Evolutionary conservation across 1,140 invertebrate species (phyloP), one percentile per base, ranked within the genome.

Genomic region (Fopius arisanus): DNA sequence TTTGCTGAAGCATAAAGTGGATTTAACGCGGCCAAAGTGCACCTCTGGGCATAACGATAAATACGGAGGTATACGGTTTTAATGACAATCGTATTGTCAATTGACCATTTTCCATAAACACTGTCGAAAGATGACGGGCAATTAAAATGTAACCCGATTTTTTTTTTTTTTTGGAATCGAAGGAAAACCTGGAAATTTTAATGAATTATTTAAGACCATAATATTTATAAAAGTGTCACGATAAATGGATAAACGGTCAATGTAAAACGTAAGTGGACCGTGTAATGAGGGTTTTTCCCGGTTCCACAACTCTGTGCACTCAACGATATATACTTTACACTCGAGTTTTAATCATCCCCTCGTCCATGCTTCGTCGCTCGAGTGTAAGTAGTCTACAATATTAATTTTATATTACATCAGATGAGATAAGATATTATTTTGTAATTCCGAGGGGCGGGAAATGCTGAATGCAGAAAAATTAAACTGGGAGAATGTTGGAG

Each of bases 291-390:
- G 67, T 59, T 69, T n/a, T 33, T 41, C 67, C 41, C 43, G 31
- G 51, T 54, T 70, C 51, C 54, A 59, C 51, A 23, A 70, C 37
- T 40, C 26, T 41, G 51, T 28, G 23, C 69, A 54, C 54, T 70
- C 51, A 70, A 63, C 51, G 54, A 59, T 59, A 23, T 59, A 59
- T 59, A 23, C 54, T 59, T 1, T 59, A 70, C 54, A 62, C 51
- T 70, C 31, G 51, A 70, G 28, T 70, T 70, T 70, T 70, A 70
- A 70, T 70, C 51, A 63, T 59, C 31, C 29, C 66, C 66, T 41
- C 16, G 33, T 41, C 40, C 33, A 16, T 68, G 40, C 19, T 28
- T 2, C 33, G 66, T 41, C 37, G 66, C 37, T 67, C 66, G 26
- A 67, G 66, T 43, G 66, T 67, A 41, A 41, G 37, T 43, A 41